Percentiles rank a stretch among this genome's conserved stretches.
These are phyloP conservation scores for Geotrypetes seraphini DNA, from an alignment of 2,797 vertebrate species.

Conservation along the genomic window DNA sequence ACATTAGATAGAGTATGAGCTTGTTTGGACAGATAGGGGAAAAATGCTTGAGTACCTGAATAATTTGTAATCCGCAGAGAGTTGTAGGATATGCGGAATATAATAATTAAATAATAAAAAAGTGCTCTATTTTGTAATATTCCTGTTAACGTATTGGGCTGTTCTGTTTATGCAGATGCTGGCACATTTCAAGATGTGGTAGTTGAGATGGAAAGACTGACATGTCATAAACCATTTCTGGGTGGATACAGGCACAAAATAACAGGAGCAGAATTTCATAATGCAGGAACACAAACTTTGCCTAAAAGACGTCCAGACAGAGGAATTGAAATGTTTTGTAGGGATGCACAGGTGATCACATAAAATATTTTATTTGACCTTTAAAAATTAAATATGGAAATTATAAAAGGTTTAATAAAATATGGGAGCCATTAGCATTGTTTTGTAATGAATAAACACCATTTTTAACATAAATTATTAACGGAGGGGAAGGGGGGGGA, in stretches of 20 bases:
- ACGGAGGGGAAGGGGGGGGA: too few relatives aligned
- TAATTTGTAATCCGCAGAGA: too few relatives aligned
- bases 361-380: neutral
- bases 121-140: neutral
- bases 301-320: slow-evolving; percentile 50
- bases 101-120: too few relatives aligned
- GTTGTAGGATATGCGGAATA: too few relatives aligned
- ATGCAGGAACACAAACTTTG: slow-evolving; percentile 74
- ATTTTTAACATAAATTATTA: too few relatives aligned
- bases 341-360: slow-evolving; percentile 71
- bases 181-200: slow-evolving; percentile 53
- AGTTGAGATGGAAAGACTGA: slow-evolving; percentile 69
- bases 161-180: slow-evolving; percentile 27
- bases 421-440: too few relatives aligned
- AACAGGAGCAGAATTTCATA: slow-evolving; percentile 72
- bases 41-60: too few relatives aligned
- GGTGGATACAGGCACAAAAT: slow-evolving; percentile 75
- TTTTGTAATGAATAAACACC: too few relatives aligned
- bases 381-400: too few relatives aligned
- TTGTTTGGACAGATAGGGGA: too few relatives aligned
- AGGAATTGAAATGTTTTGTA: slow-evolving; percentile 49
- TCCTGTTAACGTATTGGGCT: neutral
- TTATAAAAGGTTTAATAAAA: too few relatives aligned
- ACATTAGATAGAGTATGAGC: too few relatives aligned
- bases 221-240: slow-evolving; percentile 68